Evolutionary conservation across 2,797 vertebrate species (phyloP).

Genomic region (Sebastes matsubarae): DNA sequence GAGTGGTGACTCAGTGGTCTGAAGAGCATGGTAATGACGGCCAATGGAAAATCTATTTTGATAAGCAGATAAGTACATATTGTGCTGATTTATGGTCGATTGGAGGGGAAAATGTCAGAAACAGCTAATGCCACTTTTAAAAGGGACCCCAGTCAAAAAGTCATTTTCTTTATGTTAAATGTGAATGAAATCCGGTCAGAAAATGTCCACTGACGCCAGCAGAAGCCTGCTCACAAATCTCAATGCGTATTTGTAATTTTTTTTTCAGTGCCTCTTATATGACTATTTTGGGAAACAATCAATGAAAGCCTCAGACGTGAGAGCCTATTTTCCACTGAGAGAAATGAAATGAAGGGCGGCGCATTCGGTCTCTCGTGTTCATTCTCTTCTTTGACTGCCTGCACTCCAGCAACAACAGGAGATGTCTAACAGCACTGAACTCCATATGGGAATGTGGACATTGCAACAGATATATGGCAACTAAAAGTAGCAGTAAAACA

Average conservation of each 20-base stretch:
- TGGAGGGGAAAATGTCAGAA: background rate
- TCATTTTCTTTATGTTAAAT: conserved; percentile 3
- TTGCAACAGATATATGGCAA: conserved; percentile 13
- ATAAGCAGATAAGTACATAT: conserved; percentile 9
- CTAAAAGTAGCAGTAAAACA: conserved; percentile 36
- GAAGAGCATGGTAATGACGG: conserved; percentile 42
- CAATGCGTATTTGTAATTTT: conserved; percentile 2
- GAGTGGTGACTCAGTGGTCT: conserved; percentile 47
- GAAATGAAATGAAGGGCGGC: conserved; percentile 50
- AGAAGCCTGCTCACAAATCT: conserved; percentile 1
- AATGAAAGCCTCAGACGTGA: conserved; percentile 37
- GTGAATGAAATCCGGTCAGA: background rate
- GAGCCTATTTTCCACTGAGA: conserved; percentile 58
- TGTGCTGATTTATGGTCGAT: conserved; percentile 14
- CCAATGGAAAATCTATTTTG: conserved; percentile 21
- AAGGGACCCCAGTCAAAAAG: background rate
- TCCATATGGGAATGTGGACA: conserved; percentile 46
- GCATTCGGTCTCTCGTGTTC: conserved; percentile 35
- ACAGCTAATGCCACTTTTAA: conserved; percentile 12
- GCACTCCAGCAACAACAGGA: conserved; percentile 9
- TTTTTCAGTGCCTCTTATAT: conserved; percentile 13
- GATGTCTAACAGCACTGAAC: conserved; percentile 15
- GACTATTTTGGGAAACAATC: conserved; percentile 59
- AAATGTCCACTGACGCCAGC: background rate
- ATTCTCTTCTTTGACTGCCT: conserved; percentile 33